Conservation (phyloP, 2,113 vertebrate species). For the Gobio gobio region DNA sequence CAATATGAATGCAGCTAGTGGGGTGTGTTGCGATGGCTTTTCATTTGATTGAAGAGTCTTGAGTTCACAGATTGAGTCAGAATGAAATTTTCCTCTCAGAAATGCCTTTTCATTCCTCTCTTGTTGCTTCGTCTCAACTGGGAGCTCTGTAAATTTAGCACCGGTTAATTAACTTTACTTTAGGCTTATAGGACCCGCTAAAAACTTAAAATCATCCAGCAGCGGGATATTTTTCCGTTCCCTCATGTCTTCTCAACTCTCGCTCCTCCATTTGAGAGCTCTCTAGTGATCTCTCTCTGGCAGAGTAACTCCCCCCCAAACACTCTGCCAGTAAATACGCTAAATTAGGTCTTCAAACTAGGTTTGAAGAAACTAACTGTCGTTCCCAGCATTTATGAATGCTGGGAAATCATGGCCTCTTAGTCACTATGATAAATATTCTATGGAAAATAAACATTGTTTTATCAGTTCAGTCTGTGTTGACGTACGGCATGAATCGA, state of each 20-base stretch:
- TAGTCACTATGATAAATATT: neutral
- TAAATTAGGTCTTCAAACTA: slow-evolving; percentile 31
- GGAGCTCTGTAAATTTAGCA: slow-evolving; percentile 26
- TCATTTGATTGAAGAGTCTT: slow-evolving; percentile 31
- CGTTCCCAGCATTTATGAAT: neutral
- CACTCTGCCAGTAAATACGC: slow-evolving; percentile 10
- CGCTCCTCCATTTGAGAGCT: neutral
- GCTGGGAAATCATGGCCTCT: too few species aligned
- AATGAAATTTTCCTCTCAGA: slow-evolving; percentile 28
- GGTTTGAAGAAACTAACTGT: slow-evolving; percentile 8
- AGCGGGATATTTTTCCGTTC: slow-evolving; percentile 22
- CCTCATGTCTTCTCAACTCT: neutral
- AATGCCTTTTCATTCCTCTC: slow-evolving; percentile 1
- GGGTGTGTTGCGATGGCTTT: neutral
- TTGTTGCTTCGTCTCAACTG: neutral
- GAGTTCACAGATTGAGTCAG: slow-evolving; percentile 29
- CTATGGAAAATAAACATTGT: neutral
- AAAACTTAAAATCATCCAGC: neutral
- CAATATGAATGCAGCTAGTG: neutral
- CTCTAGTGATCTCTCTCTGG: neutral
- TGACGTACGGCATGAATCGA: too few species aligned
- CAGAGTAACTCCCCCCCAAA: neutral
- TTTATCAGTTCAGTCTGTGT: too few species aligned
- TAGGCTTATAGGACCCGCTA: neutral
- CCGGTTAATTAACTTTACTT: slow-evolving; percentile 35